Evolutionary conservation across 2,888 invertebrate genomes (phyloP).

Genomic region (Hyppa rectilinea): DNA sequence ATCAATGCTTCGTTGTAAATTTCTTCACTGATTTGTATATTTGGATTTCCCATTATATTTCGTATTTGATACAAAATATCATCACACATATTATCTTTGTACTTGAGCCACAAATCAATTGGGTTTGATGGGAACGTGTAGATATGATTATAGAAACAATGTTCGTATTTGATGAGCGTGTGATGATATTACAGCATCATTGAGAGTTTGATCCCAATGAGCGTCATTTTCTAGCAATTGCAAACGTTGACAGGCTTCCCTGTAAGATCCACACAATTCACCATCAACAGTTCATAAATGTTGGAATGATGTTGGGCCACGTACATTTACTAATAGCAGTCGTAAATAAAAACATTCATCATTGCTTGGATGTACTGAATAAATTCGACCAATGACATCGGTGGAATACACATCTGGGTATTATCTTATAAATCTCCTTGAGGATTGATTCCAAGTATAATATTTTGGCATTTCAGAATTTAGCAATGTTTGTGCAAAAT

Average conservation of each 20-base stretch:
- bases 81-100: background rate
- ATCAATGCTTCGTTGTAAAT: constrained; percentile 46
- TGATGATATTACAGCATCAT: no score
- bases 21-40: constrained; percentile 2
- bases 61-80: no score
- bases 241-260: background rate
- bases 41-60: no score
- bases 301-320: constrained; percentile 10
- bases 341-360: constrained; percentile 19
- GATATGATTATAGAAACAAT: no score
- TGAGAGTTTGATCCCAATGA: background rate
- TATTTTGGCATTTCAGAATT: background rate
- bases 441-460: background rate
- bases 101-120: background rate
- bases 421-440: background rate
- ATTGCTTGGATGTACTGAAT: background rate
- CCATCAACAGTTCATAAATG: constrained; percentile 1
- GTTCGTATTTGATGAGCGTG: no score
- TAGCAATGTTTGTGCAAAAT: background rate
- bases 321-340: background rate
- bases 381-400: background rate
- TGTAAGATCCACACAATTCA: background rate
- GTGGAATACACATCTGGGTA: background rate
- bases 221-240: background rate
- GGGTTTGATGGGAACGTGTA: background rate